A percentile compares a stretch with the other conserved stretches of the same genome.
Conservation (phyloP, 2,113 vertebrate species). For the Arvicanthis niloticus region DNA sequence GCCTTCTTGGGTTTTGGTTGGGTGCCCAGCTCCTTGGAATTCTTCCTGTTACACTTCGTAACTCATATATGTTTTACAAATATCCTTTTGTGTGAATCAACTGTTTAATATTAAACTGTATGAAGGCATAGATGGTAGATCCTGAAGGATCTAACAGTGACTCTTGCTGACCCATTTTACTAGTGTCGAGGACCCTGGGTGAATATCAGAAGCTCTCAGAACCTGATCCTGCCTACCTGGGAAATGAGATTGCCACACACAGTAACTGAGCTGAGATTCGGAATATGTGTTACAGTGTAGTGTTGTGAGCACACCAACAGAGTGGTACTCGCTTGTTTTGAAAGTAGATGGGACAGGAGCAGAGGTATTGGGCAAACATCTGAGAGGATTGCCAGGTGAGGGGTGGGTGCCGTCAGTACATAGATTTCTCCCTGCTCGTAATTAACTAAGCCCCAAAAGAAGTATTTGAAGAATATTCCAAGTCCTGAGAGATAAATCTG, state of each 20-base stretch:
- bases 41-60: background rate
- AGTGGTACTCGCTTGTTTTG: background rate
- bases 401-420: background rate
- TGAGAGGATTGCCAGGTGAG: background rate
- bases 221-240: background rate
- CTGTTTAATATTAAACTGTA: background rate
- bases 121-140: background rate
- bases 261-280: background rate
- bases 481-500: background rate
- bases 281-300: background rate
- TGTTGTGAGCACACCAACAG: background rate
- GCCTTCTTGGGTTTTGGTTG: background rate
- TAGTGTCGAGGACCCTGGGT: background rate
- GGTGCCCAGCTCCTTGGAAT: conserved; percentile 1
- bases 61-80: background rate
- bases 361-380: background rate
- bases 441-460: background rate
- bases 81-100: background rate
- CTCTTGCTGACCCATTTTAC: background rate
- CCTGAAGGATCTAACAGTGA: background rate
- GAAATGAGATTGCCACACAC: background rate
- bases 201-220: background rate
- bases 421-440: background rate
- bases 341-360: rapidly evolving
- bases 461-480: background rate